Base-by-base conservation (phyloP, 2,113 vertebrate species). In the Tetrax tetrax region DNA sequence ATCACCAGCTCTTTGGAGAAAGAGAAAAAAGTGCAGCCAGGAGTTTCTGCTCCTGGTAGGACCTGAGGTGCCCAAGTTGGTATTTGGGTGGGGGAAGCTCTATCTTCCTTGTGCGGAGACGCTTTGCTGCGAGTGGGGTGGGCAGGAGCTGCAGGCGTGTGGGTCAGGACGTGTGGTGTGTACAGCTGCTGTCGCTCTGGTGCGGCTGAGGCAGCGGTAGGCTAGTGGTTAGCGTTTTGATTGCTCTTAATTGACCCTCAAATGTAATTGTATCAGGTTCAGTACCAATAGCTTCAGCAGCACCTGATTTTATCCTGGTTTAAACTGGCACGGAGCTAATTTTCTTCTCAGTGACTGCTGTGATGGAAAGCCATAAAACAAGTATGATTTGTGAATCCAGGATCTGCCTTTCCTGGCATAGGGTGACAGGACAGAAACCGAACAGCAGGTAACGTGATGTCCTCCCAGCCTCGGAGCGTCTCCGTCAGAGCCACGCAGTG, bases 401-500 rank as follows among this genome's bases (percentile, higher is more conserved):
- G 27, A 27, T 31, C 15, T 59, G 80, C 45, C 13, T 53, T 61
- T 80, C 22, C 16, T 70, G 56, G n/a, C 20, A 4, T 20, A 14
- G 27, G 27, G 14, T 83, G 60, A 31, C 16, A 4, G 3, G 74
- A 33, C 24, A 56, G 13, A 57, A 83, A 50, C 29, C 3, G 4
- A 8, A 2, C 12, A 18, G 70, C 38, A 59, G 63, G 24, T 35
- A 12, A 27, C 0, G 0, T 3, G 16, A 14, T n/a, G 54, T 54
- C 16, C 48, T 71, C 41, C 54, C 33, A 4, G 47, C 28, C 50
- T 65, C 3, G 2, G 14, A 35, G 33, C 25, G 0, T 63, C 37
- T 41, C 17, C 1, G 0, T 6, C 18, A 18, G 74, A 28, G 59
- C 9, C 54, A 6, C 0, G 0, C 75, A 43, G 84, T 17, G 60